Percentiles rank a stretch among this genome's conserved stretches.
Conservation (phyloP, 2,888 invertebrate genomes). For the Calliopum simillimum region DNA sequence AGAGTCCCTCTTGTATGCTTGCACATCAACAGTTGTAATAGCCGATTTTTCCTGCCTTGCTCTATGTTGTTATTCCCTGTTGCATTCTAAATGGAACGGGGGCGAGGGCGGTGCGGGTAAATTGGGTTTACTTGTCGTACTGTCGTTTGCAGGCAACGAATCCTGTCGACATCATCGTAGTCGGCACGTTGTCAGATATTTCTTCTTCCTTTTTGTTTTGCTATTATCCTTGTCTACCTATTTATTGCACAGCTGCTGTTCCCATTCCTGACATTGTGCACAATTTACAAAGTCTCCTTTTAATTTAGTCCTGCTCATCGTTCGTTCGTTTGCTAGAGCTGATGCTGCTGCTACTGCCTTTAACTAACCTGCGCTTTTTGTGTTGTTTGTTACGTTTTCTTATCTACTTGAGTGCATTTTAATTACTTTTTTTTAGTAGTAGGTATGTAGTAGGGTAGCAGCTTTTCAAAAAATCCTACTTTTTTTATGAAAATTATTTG, state of each 20-base stretch:
- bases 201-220: background rate
- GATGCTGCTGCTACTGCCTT: slow-evolving; percentile 7
- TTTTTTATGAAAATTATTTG: no score
- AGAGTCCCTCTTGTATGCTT: background rate
- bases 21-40: background rate
- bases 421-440: slow-evolving; percentile 20
- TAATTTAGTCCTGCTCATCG: background rate
- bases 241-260: no score
- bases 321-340: background rate
- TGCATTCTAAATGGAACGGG: background rate
- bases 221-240: no score
- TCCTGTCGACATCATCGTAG: background rate
- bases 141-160: background rate
- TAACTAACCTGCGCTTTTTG: background rate
- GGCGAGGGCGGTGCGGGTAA: no score
- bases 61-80: background rate
- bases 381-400: slow-evolving; percentile 7
- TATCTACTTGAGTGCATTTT: slow-evolving; percentile 24
- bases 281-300: no score
- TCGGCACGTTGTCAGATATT: background rate
- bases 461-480: no score
- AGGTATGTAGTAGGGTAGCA: no score
- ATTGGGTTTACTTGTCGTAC: background rate
- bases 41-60: background rate
- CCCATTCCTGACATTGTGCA: no score